Evolutionary conservation across 1,140 invertebrate genomes (phyloP).

Genomic region (Drusus annulatus): DNA sequence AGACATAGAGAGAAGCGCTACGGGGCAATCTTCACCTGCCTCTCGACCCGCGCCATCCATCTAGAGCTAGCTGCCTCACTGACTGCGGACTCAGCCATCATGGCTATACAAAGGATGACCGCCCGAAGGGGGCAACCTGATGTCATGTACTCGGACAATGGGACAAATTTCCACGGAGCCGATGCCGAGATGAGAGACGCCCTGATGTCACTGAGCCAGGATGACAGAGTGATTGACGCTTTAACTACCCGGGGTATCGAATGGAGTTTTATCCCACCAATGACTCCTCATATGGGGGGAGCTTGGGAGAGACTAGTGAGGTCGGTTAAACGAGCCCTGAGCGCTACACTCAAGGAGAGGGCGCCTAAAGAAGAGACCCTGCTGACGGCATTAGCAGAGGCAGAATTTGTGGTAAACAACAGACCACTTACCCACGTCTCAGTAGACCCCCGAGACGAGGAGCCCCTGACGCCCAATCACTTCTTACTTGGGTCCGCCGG

Average conservation of each 20-base stretch:
- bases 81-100: background rate
- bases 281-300: slow-evolving; percentile 64
- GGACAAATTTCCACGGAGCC: background rate
- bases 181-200: background rate
- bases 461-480: too few species aligned
- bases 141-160: background rate
- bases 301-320: slow-evolving; percentile 65
- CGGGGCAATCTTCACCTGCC: background rate
- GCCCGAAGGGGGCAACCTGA: background rate
- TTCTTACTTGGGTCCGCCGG: too few species aligned
- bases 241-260: slow-evolving; percentile 33
- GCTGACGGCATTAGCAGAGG: background rate
- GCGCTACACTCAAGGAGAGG: slow-evolving; percentile 44
- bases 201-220: background rate
- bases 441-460: too few species aligned
- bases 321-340: slow-evolving; percentile 61
- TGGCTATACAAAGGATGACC: background rate
- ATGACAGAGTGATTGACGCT: slow-evolving; percentile 27
- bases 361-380: slow-evolving; percentile 58
- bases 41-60: background rate
- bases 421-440: too few species aligned
- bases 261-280: slow-evolving; percentile 65
- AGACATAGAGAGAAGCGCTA: background rate
- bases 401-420: too few species aligned
- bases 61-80: background rate